Evolutionary conservation across 2,888 invertebrate species (phyloP), one percentile per base, ranked within the genome.

Genomic region (Pantelozetes paolii): DNA sequence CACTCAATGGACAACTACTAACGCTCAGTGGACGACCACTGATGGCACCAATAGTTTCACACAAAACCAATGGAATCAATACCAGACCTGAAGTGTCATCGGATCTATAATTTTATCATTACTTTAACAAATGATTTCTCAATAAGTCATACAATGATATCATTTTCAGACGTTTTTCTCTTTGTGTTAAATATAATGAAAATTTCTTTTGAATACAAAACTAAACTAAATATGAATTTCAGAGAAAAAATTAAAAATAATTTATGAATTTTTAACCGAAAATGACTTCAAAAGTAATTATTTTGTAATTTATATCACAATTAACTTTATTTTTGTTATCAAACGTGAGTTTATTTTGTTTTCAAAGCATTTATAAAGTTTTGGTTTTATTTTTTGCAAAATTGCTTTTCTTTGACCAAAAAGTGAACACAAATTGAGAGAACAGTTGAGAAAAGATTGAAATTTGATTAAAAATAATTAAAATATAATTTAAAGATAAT

Each of bases 31-130:
- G 67, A n/a, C 59, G 30, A n/a, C 59, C 30, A n/a, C 59, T 6
- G 67, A 18, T 18, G 23, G 13, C 40, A 20, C 5, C 36, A 67
- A 40, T 40, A 40, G 1, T 2, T 67, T 40, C 32, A 23, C 23
- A n/a, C 36, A 36, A 23, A 67, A 9, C 30, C 67, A 67, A 67
- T 67, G 67, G 67, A 67, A 1, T 23, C 67, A 67, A 67, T 67
- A 40, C 32, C 67, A 67, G 36, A 20, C 67, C 13, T 67, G 40
- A 67, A n/a, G 30, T 59, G 23, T 15, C 48, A 48, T 48, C 18
- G 15, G 5, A 48, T 48, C 9, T 15, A 48, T 48, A 48, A 48
- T 11, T 48, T 48, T 11, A 36, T 36, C 11, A 36, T 8, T 36
- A 36, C 11, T 36, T 8, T 8, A 36, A 8, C 36, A 36, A 36